Conservation (phyloP, 2,797 vertebrate genomes). For the Pempheris klunzingeri region DNA sequence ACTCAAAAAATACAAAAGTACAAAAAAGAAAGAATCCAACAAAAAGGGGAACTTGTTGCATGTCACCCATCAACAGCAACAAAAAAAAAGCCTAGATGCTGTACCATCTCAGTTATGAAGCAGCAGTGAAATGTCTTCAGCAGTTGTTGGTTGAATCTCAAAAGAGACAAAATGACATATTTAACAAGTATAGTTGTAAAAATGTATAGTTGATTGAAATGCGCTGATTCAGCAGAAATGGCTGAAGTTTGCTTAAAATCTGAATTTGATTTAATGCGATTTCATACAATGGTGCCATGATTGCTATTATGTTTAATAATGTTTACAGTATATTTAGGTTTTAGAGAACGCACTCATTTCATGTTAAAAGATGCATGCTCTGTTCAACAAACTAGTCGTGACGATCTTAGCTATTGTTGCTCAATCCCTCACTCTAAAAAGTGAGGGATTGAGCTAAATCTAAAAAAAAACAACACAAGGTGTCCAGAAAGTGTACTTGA, state of each 20-base stretch:
- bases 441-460: too few relatives aligned
- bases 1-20: not conserved
- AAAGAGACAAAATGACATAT: too few relatives aligned
- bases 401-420: not conserved
- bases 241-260: not conserved
- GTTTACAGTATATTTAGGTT: not conserved
- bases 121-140: too few relatives aligned
- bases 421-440: constrained; percentile 6
- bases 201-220: not conserved
- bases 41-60: not conserved
- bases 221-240: not conserved
- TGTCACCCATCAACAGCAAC: not conserved
- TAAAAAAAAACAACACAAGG: not conserved
- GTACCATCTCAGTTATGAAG: not conserved
- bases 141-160: too few relatives aligned
- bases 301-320: not conserved
- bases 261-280: not conserved
- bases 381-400: not conserved
- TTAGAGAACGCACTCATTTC: too few relatives aligned
- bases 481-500: not conserved
- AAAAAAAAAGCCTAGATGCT: too few relatives aligned
- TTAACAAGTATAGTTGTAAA: too few relatives aligned
- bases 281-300: not conserved
- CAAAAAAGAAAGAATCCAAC: not conserved
- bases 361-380: too few relatives aligned